phyloP scores from a whole-genome alignment of 2,797 vertebrate genomes.

The Galagoides demidoff region DNA sequence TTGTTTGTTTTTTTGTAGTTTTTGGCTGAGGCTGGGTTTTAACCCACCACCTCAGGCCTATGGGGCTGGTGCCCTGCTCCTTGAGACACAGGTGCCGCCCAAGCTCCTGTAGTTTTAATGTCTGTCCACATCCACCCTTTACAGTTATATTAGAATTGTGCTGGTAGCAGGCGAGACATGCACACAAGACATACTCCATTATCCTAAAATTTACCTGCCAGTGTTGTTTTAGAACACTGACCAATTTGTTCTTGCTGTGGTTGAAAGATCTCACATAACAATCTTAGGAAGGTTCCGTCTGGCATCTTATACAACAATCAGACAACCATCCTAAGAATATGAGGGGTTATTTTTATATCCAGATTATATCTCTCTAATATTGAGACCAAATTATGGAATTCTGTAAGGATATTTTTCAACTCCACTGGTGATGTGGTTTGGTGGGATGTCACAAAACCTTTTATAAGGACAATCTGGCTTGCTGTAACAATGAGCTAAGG shows the following conservation, averaged over 20 bases:
- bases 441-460: background rate
- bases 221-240: background rate
- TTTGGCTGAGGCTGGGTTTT: too few relatives aligned
- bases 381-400: background rate
- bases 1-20: too few relatives aligned
- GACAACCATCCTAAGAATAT: background rate
- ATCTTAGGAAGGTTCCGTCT: background rate
- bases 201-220: background rate
- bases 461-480: background rate
- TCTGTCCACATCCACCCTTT: background rate
- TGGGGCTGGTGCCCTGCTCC: too few relatives aligned
- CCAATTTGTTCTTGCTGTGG: background rate
- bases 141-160: background rate
- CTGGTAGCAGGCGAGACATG: background rate
- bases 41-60: too few relatives aligned
- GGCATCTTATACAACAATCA: background rate
- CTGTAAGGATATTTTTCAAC: background rate
- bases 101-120: background rate
- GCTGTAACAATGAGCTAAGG: background rate
- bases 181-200: background rate
- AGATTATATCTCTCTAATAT: background rate
- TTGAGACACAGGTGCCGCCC: too few relatives aligned
- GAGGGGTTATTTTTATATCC: background rate
- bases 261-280: background rate
- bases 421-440: background rate